Evolutionary conservation across 1,140 invertebrate genomes (phyloP), one percentile per base, ranked within the genome.

Genomic region (Zaprionus vittiger): DNA sequence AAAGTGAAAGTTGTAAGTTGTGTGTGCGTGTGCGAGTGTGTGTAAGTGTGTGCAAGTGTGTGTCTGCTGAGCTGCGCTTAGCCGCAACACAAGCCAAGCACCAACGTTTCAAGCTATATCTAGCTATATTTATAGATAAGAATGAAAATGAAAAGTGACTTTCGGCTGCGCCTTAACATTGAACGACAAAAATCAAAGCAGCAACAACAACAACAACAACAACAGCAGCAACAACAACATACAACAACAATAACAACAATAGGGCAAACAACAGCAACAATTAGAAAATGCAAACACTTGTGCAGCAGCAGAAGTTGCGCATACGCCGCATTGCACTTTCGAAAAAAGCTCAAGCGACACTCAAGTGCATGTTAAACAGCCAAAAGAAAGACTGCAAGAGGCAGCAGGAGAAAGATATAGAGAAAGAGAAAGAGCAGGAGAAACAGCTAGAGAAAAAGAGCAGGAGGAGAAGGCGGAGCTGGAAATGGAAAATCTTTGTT

Each of bases 1-100:
- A 90, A 90, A 90, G 85, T 90, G 85, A 90, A 90, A 90, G 85
- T 90, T 90, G 68, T 84, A 24, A 37, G 41, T 17, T 54, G 31
- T 34, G 31, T 34, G 31, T 62, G 28, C 57, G 52, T 56, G 62
- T 31, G 22, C 31, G 31, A 68, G 66, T 56, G 44, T 73, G 66
- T 64, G 55, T 38, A 67, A 28, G 47, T 47, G 31, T 60, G 63
- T 47, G 56, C 54, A 63, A 54, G 60, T 70, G 71, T 69, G 56
- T 62, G 47, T 68, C 67, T 59, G 47, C 59, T 54, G 38, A 75
- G 62, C 55, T 65, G 24, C 64, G 76, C 63, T 65, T 20, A 66
- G 52, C 60, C 67, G 64, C 78, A 68, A 69, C 31, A 11, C 31
- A 34, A 34, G 31, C 31, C 9, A 11, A 34, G 31, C 31, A 34